Evolutionary conservation across 92 coral and sea anemone species (phyloP).

Genomic region (Phenganax marumi): DNA sequence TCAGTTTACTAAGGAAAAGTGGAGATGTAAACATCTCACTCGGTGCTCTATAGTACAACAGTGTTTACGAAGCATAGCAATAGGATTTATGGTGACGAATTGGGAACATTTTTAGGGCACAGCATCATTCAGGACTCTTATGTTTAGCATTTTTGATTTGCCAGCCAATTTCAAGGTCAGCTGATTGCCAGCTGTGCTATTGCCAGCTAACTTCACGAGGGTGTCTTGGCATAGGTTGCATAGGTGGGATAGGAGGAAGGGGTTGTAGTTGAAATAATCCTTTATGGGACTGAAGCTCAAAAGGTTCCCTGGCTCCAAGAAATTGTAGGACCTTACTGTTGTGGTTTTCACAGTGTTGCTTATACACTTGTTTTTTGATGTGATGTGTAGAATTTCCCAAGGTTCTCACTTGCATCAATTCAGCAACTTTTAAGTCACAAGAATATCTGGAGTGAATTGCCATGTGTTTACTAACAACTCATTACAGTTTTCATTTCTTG

Average conservation of each 20-base stretch:
- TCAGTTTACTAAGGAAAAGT: too few species aligned
- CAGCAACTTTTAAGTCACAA: conserved; percentile 29
- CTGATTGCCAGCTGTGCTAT: too few species aligned
- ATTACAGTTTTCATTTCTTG: not conserved
- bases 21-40: too few species aligned
- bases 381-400: conserved; percentile 19
- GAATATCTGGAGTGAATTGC: not conserved
- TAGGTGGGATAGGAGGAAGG: conserved; percentile 27
- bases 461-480: too few species aligned
- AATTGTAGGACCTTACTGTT: conserved; percentile 10
- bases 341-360: conserved; percentile 34
- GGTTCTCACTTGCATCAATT: not conserved
- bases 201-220: too few species aligned
- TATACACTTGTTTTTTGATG: conserved; percentile 15
- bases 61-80: too few species aligned
- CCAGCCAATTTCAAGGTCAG: too few species aligned
- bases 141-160: too few species aligned
- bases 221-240: conserved; percentile 30
- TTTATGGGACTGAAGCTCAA: not conserved
- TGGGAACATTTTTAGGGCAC: too few species aligned
- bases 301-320: conserved; percentile 16
- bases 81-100: too few species aligned
- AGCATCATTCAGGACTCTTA: too few species aligned
- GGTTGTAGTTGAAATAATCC: not conserved
- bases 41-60: too few species aligned